phyloP scores from a whole-genome alignment of 1,140 invertebrate species.

The Sitodiplosis mosellana region DNA sequence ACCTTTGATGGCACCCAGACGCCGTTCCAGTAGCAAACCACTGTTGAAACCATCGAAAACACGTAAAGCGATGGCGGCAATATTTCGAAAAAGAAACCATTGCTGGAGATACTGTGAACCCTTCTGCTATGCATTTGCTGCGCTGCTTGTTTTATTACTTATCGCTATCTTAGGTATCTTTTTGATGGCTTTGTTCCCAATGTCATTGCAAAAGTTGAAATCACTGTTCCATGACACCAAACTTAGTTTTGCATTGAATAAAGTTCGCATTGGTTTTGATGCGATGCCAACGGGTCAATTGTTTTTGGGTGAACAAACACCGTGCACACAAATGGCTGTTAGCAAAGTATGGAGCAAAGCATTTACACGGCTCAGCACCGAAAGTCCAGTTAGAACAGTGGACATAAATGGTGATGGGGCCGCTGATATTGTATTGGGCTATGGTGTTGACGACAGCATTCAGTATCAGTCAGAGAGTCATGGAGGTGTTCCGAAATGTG shows the following conservation, averaged over 20 bases:
- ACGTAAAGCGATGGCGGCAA: constrained; percentile 17
- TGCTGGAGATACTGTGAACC: constrained; percentile 36
- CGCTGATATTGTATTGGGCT: constrained; percentile 60
- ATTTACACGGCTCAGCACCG: constrained; percentile 54
- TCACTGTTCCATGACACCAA: constrained; percentile 28
- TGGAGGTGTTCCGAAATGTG: constrained; percentile 17
- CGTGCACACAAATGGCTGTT: constrained; percentile 47
- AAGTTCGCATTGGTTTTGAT: too few species aligned
- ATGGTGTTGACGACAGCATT: constrained; percentile 43
- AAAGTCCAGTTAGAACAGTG: constrained; percentile 48
- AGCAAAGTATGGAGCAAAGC: constrained; percentile 51
- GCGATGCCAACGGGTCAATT: too few species aligned
- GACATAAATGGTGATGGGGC: constrained; percentile 58
- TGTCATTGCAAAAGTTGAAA: constrained; percentile 36
- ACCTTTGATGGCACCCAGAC: constrained; percentile 52
- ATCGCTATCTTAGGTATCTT: constrained; percentile 41
- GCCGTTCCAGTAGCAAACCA: constrained; percentile 27
- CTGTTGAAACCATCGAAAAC: constrained; percentile 10
- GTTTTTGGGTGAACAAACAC: constrained; percentile 24
- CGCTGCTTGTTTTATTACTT: constrained; percentile 30
- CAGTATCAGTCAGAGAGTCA: constrained; percentile 4
- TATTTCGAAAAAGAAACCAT: constrained; percentile 29
- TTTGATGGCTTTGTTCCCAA: constrained; percentile 43
- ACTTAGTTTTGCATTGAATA: neutral
- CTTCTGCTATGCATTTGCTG: constrained; percentile 39